Conservation (phyloP, 1,140 invertebrate species). For the Musca domestica region DNA sequence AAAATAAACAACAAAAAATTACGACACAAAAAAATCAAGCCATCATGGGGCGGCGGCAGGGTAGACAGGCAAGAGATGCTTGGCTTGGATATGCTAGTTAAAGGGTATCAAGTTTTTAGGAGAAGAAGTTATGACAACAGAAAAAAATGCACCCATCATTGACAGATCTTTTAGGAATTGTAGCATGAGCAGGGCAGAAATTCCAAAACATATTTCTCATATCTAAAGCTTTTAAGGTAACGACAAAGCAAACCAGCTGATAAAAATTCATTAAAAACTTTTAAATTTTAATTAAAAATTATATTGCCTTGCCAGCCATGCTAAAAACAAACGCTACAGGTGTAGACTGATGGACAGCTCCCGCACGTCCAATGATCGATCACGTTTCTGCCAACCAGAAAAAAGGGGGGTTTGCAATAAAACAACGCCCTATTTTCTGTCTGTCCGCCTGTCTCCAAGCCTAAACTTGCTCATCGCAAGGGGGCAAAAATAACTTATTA, state of each 20-base stretch:
- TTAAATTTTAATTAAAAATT: conserved; percentile 54
- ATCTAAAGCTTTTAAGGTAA: no score
- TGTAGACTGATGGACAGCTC: conserved; percentile 26
- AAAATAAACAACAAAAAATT: not conserved
- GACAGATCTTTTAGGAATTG: no score
- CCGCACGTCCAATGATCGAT: conserved; percentile 29
- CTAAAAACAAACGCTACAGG: no score
- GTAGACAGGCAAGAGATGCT: no score
- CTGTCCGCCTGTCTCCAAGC: no score
- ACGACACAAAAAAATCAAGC: conserved; percentile 5
- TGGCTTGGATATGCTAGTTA: no score
- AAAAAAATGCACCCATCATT: no score
- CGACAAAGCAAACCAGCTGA: conserved; percentile 44
- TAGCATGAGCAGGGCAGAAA: no score
- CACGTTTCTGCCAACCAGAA: conserved; percentile 25
- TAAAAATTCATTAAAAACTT: conserved; percentile 54
- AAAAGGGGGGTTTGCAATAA: conserved; percentile 1
- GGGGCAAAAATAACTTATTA: conserved; percentile 9
- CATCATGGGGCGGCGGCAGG: not conserved
- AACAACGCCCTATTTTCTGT: conserved; percentile 17
- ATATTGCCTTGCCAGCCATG: conserved; percentile 30
- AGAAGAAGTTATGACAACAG: no score
- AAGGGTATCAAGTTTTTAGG: no score
- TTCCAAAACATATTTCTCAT: no score
- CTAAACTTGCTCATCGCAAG: not conserved